Evolutionary conservation across 2,888 invertebrate genomes (phyloP), one percentile per base, ranked within the genome.

Genomic region (Incurvaria masculella): DNA sequence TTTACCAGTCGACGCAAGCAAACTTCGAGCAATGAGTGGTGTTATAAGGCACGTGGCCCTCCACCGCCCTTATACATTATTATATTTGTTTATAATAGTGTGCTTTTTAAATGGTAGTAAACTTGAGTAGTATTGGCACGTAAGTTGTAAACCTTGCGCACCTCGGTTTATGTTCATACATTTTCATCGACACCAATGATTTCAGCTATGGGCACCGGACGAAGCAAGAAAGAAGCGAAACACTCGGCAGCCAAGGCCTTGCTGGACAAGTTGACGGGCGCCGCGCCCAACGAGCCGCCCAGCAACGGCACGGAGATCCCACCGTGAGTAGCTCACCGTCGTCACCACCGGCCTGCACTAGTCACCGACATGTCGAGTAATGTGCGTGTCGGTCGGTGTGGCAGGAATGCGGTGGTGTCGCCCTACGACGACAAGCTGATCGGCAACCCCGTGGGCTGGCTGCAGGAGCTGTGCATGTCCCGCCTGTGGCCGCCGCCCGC

Each of bases 201-300:
- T n/a, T n/a, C 72, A 78, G 94, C 94, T 45, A 91, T 91, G 81
- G 94, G 94, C 26, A 89, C 91, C 54, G 97, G 97, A 1, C 86
- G 96, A 47, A 97, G 95, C 14, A 97, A 97, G 69, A 97, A 97
- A 68, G 96, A 97, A 70, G 97, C 97, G 0, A 97, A 97, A 62
- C 97, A 97, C 69, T 89, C 93, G 10, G 97, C 97, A 18, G 97
- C 97, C 0, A 91, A 94, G 62, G 89, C 93, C 49, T 81, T 96
- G 47, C 81, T 97, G 49, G 94, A 94, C 62, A 88, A 93, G 63
- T 65, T 91, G 52, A 88, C 88, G 49, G 91, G 90, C n/a, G 85
- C 85, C 18, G 83, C 83, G 47, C 81, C 86, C 1, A 84, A 85
- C 48, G 86, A 87, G 56, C 76, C 79, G 16, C 76, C 81, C 53